A percentile compares a stretch with the other conserved stretches of the same genome.
phyloP scores from a whole-genome alignment of 2,797 vertebrate genomes.

The Masticophis lateralis region DNA sequence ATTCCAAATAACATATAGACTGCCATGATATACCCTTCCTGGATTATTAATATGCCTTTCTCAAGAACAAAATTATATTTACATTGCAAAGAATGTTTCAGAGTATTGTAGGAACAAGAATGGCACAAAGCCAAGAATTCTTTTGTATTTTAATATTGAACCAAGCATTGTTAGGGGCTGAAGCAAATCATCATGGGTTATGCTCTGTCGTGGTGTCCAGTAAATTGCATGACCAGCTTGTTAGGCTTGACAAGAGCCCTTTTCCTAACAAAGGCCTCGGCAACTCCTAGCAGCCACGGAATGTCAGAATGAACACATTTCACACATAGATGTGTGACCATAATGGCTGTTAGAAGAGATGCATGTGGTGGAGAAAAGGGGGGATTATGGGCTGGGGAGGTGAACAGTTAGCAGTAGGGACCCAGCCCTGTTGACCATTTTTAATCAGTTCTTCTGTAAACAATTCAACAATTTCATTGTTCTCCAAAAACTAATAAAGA shows the following conservation, averaged over 20 bases:
- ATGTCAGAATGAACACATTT: conserved; percentile 96
- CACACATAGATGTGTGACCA: conserved; percentile 96
- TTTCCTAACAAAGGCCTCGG: conserved; percentile 86
- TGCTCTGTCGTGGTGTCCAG: conserved; percentile 70
- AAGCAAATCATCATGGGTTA: conserved; percentile 64
- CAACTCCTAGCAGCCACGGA: conserved; percentile 85
- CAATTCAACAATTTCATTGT: conserved; percentile 82
- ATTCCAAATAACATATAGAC: conserved; percentile 17
- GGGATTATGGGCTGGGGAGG: conserved; percentile 55
- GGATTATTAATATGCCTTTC: conserved; percentile 13
- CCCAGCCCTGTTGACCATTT: conserved; percentile 75
- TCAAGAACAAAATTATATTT: conserved; percentile 10
- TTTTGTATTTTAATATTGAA: conserved; percentile 62
- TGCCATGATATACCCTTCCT: conserved; percentile 30
- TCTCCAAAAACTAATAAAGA: conserved; percentile 84
- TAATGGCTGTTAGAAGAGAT: conserved; percentile 82
- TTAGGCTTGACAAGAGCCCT: conserved; percentile 87
- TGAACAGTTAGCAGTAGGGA: conserved; percentile 72
- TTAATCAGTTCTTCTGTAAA: conserved; percentile 81
- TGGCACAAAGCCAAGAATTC: conserved; percentile 58
- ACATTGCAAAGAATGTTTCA: conserved; percentile 37
- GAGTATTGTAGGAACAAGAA: conserved; percentile 54
- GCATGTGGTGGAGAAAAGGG: conserved; percentile 66
- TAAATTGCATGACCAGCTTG: conserved; percentile 79
- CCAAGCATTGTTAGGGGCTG: conserved; percentile 56